Evolutionary conservation across 1,140 invertebrate species (phyloP).

Genomic region (Geopemphigus sp.): DNA sequence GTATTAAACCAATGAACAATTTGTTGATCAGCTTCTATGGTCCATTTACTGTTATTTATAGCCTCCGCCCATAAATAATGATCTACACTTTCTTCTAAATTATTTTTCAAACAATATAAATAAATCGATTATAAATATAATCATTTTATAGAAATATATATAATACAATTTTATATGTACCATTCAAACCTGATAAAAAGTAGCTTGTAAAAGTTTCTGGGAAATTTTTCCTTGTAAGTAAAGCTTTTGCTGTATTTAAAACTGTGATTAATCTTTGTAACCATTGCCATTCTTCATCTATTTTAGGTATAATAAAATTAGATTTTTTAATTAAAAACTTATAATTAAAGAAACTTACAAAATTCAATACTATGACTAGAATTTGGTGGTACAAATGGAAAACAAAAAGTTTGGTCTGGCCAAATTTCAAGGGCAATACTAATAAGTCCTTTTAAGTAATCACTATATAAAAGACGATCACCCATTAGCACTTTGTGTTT

Average conservation of each 20-base stretch:
- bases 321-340: not conserved
- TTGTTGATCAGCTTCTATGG: slow-evolving; percentile 62
- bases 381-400: slow-evolving; percentile 58
- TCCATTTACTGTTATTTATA: slow-evolving; percentile 60
- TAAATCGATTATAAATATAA: not conserved
- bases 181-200: slow-evolving; percentile 48
- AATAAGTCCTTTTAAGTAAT: slow-evolving; percentile 63
- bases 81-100: slow-evolving; percentile 28
- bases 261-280: slow-evolving; percentile 61
- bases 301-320: slow-evolving; percentile 49
- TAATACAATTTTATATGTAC: slow-evolving; percentile 28
- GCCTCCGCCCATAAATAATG: slow-evolving; percentile 54
- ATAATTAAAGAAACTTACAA: slow-evolving; percentile 22
- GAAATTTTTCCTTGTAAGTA: slow-evolving; percentile 59
- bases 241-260: slow-evolving; percentile 60
- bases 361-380: slow-evolving; percentile 52
- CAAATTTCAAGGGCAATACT: slow-evolving; percentile 61
- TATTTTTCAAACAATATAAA: slow-evolving; percentile 8
- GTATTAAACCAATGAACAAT: slow-evolving; percentile 66
- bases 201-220: slow-evolving; percentile 57
- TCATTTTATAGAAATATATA: not conserved
- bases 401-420: slow-evolving; percentile 62
- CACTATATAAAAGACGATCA: slow-evolving; percentile 63
- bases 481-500: slow-evolving; percentile 62
- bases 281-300: slow-evolving; percentile 63